These are phyloP conservation scores for Caenorhabditis zanzibari DNA, from an alignment of 2,888 invertebrate genomes.

Conservation along the genomic window DNA sequence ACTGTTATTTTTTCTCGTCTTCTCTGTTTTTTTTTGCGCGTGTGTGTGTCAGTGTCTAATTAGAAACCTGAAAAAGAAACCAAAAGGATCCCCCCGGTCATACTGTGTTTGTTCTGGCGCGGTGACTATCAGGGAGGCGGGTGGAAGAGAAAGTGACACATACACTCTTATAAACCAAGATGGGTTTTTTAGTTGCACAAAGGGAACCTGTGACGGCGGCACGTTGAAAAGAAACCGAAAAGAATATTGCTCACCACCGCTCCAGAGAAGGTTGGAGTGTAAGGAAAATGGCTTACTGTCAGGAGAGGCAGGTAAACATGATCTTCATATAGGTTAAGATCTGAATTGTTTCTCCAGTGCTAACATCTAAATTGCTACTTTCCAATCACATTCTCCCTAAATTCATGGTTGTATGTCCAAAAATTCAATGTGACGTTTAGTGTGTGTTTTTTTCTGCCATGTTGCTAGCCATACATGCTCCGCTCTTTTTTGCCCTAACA, in stretches of 20 bases:
- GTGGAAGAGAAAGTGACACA: constrained; percentile 46
- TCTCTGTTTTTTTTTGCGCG: neutral
- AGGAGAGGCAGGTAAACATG: constrained; percentile 10
- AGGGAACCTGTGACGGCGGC: constrained; percentile 48
- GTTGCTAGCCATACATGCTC: neutral
- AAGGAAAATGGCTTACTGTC: constrained; percentile 26
- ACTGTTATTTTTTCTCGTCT: constrained; percentile 6
- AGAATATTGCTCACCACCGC: neutral
- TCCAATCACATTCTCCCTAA: neutral
- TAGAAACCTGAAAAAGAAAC: constrained; percentile 10
- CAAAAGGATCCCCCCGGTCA: neutral
- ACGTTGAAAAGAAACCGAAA: constrained; percentile 32
- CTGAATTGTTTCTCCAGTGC: neutral
- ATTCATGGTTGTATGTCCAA: neutral
- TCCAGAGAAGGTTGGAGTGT: constrained; percentile 33
- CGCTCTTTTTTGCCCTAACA: neutral
- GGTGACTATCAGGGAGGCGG: neutral
- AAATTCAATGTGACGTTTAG: neutral
- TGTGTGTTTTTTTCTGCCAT: neutral
- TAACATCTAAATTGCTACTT: neutral
- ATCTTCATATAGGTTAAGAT: neutral
- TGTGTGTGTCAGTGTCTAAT: constrained; percentile 8
- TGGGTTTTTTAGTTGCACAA: constrained; percentile 46
- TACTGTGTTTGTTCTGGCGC: constrained; percentile 44
- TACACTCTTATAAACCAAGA: constrained; percentile 45